phyloP scores from a whole-genome alignment of 2,113 vertebrate species.

The Pachyramphus minor region DNA sequence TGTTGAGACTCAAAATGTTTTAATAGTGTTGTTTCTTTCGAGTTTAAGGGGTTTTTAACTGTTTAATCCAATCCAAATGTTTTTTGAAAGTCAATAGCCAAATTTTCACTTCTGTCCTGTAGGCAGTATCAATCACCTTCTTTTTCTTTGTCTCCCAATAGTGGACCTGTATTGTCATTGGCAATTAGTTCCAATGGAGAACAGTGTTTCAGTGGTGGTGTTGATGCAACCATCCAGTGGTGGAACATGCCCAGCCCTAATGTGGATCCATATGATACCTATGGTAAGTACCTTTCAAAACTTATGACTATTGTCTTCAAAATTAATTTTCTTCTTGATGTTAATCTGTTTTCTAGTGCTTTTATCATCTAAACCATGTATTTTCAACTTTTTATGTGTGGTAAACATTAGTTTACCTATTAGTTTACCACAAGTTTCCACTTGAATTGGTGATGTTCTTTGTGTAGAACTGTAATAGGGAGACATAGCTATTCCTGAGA shows the following conservation, averaged over 20 bases:
- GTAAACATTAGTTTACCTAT: background rate
- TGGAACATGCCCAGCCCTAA: constrained; percentile 97
- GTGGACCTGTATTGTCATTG: constrained; percentile 93
- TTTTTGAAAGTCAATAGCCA: background rate
- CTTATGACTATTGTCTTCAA: background rate
- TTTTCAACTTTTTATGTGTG: background rate
- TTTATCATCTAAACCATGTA: background rate
- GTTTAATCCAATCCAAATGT: background rate
- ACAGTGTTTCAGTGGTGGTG: constrained; percentile 95
- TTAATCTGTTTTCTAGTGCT: background rate
- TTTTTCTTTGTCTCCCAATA: constrained; percentile 52
- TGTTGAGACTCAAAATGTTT: background rate
- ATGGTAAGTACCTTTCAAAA: constrained; percentile 75
- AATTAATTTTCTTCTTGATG: background rate
- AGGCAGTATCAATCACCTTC: background rate
- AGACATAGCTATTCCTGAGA: background rate
- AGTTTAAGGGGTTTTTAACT: background rate
- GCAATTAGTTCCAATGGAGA: constrained; percentile 91
- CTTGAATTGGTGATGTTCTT: background rate
- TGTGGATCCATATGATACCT: constrained; percentile 96
- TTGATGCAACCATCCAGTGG: constrained; percentile 95
- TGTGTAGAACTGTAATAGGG: background rate
- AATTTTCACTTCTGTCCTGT: background rate
- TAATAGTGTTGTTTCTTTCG: background rate
- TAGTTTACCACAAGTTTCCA: background rate